Base-by-base conservation (phyloP, 1,140 invertebrate species). In the Pectinophora gossypiella region DNA sequence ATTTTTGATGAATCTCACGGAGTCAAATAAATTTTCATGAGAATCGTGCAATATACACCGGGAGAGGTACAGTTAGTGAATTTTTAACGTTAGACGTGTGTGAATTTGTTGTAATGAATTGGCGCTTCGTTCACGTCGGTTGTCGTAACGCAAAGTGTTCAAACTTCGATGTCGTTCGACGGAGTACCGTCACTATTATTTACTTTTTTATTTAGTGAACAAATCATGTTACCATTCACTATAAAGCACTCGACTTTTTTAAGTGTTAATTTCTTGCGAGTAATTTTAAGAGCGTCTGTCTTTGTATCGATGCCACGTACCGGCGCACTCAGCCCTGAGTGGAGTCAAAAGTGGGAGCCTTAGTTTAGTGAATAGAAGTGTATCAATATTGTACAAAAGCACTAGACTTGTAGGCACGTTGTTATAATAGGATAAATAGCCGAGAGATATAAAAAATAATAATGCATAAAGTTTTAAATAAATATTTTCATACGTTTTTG, bases 401-500 rank as follows among this genome's bases (percentile, higher is more conserved):
- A 86, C 77, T 82, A 72, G 71, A 74, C 71, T 72, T 71, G 65
- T 78, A 82, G 80, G 74, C 80, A 82, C 80, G 74, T 85, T 82
- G 79, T 85, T 85, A 76, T 77, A 67, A 76, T 85, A 85, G 76
- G 65, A 65, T 72, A 76, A 76, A 72, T 72, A 70, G 57, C 79
- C 74, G 74, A 81, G 78, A 84, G 66, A 81, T 85, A 79, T 82
- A 77, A 75, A n/a, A n/a, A 68, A 64, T 10, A 40, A 66, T 73
- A 78, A 79, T 80, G 79, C 79, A 75, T 83, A 85, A 83, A 82
- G 65, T 79, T 76, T 72, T 74, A 75, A 81, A 56, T 82, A 76
- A 62, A 84, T 86, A 85, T 86, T 86, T 86, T 86, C 83, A 80
- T 86, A 86, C 79, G 76, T 84, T 86, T 86, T 86, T 86, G 83